A percentile compares a stretch with the other conserved stretches of the same genome.
These are phyloP conservation scores for Lycaon pictus DNA, from an alignment of 2,113 vertebrate genomes.

Conservation along the genomic window DNA sequence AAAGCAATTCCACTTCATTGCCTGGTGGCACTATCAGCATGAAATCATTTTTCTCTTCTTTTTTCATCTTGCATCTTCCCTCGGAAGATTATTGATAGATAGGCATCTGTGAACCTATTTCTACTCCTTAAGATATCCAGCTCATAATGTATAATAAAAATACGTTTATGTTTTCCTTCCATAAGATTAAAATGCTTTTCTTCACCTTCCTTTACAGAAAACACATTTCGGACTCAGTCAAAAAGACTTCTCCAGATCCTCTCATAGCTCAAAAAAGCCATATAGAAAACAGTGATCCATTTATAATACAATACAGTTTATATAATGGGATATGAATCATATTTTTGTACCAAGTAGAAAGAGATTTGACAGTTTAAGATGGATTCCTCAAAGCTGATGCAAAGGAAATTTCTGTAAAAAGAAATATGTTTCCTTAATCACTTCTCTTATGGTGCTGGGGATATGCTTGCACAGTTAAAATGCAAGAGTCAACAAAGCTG, in stretches of 20 bases:
- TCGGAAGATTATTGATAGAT: slow-evolving; percentile 21
- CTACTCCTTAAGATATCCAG: slow-evolving; percentile 49
- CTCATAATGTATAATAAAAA: slow-evolving; percentile 62
- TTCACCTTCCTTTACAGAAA: slow-evolving; percentile 55
- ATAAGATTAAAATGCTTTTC: slow-evolving; percentile 64
- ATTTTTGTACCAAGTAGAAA: slow-evolving; percentile 40
- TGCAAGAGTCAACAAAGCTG: neutral
- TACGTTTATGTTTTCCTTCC: slow-evolving; percentile 2
- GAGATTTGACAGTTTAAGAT: slow-evolving; percentile 58
- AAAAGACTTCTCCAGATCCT: slow-evolving; percentile 41
- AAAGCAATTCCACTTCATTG: neutral
- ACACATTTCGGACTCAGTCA: slow-evolving; percentile 48
- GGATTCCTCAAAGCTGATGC: slow-evolving; percentile 54
- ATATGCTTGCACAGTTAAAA: slow-evolving; percentile 20
- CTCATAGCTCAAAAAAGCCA: slow-evolving; percentile 35
- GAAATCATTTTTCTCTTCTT: neutral
- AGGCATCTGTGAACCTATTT: neutral
- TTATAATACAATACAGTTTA: slow-evolving; percentile 68
- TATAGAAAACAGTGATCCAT: slow-evolving; percentile 54
- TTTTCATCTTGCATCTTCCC: neutral
- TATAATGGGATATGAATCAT: slow-evolving; percentile 68
- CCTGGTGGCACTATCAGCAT: neutral
- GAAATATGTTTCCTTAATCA: slow-evolving; percentile 64
- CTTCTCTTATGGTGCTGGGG: neutral
- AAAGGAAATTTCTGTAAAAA: slow-evolving; percentile 65